phyloP scores from a whole-genome alignment of 2,797 vertebrate genomes.

The Hoplostethus mediterraneus region DNA sequence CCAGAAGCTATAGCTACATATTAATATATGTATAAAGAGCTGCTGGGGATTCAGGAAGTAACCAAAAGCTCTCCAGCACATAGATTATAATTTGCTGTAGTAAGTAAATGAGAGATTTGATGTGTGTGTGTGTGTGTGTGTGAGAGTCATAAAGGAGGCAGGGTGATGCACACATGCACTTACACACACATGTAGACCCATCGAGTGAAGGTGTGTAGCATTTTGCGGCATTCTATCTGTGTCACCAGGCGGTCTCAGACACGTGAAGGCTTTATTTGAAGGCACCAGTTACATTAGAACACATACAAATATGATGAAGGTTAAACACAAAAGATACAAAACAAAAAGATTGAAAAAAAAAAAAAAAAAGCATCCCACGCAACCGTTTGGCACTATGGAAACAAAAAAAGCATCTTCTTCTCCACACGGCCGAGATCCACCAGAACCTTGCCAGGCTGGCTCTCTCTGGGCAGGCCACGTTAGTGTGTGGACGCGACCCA shows the following conservation, averaged over 20 bases:
- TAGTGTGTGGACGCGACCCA: too few species aligned
- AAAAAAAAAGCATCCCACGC: too few species aligned
- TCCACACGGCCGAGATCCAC: too few species aligned
- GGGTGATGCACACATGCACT: not conserved
- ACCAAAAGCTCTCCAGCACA: not conserved
- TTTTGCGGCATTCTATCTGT: constrained; percentile 14
- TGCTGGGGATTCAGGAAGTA: constrained; percentile 6
- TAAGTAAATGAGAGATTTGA: constrained; percentile 12
- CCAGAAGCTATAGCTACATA: not conserved
- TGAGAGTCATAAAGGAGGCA: not conserved
- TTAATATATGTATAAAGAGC: not conserved
- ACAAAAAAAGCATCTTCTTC: too few species aligned
- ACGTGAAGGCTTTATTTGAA: too few species aligned
- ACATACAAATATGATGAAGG: too few species aligned
- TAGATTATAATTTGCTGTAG: constrained; percentile 33
- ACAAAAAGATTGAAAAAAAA: too few species aligned
- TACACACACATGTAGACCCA: not conserved
- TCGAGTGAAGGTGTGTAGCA: not conserved
- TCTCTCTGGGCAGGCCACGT: too few species aligned
- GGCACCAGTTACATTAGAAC: too few species aligned
- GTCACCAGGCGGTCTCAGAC: constrained; percentile 15
- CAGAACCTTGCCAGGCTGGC: too few species aligned
- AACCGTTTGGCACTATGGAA: too few species aligned
- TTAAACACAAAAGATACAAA: too few species aligned
- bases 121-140: not conserved